A percentile compares a stretch with the other conserved stretches of the same genome.
Evolutionary conservation across 2,113 vertebrate species (phyloP).

Genomic region (Lepus timidus): DNA sequence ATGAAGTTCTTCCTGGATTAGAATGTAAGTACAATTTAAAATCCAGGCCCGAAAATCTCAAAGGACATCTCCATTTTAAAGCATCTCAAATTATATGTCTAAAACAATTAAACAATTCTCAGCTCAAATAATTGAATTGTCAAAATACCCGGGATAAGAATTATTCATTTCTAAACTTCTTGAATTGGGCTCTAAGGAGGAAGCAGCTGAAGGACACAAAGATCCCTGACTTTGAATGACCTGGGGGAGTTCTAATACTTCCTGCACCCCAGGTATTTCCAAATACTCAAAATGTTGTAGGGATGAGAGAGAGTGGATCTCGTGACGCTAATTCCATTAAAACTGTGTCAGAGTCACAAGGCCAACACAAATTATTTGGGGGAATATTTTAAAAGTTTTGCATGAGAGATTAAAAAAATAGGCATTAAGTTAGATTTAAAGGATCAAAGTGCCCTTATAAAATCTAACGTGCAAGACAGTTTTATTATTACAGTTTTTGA

Average conservation of each 20-base stretch:
- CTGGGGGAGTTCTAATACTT: neutral
- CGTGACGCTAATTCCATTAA: neutral
- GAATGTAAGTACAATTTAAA: neutral
- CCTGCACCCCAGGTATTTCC: neutral
- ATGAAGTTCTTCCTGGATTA: neutral
- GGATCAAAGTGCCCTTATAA: neutral
- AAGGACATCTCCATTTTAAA: neutral
- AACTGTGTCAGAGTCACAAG: neutral
- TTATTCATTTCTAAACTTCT: neutral
- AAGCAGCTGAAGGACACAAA: neutral
- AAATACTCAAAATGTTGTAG: neutral
- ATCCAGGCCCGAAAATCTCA: neutral
- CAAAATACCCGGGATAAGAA: neutral
- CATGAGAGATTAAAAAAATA: neutral
- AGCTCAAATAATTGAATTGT: neutral
- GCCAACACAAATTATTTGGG: neutral
- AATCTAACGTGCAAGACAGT: neutral
- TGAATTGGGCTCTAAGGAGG: neutral
- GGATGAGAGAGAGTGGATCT: neutral
- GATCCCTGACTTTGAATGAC: neutral
- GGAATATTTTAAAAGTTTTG: neutral
- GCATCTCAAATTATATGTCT: neutral
- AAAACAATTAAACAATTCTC: neutral
- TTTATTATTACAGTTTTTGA: constrained; percentile 29
- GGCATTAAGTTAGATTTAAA: neutral